Conservation (phyloP, 2,888 invertebrate genomes). For the Harmothoe impar region DNA sequence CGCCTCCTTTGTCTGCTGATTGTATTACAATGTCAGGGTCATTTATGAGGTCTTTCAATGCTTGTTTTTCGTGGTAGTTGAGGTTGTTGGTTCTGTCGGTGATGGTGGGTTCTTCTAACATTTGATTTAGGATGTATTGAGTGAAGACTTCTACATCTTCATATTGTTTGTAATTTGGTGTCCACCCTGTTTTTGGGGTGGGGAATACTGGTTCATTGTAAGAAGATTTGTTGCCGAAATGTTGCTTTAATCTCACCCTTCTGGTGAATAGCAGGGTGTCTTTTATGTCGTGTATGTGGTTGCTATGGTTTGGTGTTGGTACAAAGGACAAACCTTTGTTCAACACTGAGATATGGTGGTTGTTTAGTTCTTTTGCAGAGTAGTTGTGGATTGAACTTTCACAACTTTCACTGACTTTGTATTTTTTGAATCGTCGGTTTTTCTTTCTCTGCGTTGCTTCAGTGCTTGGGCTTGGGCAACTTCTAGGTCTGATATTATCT, state of each 20-base stretch:
- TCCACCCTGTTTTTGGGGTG: background rate
- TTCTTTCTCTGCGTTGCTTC: background rate
- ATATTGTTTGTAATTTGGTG: background rate
- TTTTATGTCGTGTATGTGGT: background rate
- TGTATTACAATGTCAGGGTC: background rate
- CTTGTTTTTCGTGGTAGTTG: background rate
- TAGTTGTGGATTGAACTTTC: background rate
- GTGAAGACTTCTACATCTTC: constrained; percentile 28
- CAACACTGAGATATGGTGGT: background rate
- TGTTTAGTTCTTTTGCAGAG: background rate
- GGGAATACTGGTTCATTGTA: background rate
- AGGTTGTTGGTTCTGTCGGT: background rate
- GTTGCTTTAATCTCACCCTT: background rate
- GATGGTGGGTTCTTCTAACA: background rate
- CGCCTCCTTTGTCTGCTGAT: no score
- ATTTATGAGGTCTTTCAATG: background rate
- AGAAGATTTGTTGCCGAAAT: background rate
- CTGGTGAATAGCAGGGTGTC: constrained; percentile 40
- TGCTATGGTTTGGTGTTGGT: background rate
- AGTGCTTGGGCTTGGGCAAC: background rate
- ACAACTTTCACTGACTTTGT: background rate
- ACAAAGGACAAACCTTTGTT: no score
- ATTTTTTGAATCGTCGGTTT: constrained; percentile 38
- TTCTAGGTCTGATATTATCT: background rate
- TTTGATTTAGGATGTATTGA: no score